phyloP scores from a whole-genome alignment of 2,888 invertebrate species.

The Drosophila seclusa region DNA sequence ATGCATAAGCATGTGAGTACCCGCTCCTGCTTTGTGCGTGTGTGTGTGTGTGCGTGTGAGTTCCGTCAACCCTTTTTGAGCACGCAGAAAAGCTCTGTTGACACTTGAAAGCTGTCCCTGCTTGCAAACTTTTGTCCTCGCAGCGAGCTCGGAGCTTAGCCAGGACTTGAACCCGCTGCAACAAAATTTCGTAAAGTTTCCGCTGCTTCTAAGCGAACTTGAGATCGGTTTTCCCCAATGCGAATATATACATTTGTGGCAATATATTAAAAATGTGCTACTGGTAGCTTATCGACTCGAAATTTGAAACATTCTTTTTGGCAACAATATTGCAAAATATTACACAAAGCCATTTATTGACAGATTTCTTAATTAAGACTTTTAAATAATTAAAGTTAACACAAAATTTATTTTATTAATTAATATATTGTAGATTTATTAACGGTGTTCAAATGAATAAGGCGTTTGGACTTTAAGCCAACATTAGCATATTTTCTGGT shows the following conservation, averaged over 20 bases:
- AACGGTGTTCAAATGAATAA: background rate
- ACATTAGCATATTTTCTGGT: background rate
- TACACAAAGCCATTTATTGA: background rate
- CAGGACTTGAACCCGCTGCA: conserved; percentile 57
- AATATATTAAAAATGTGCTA: background rate
- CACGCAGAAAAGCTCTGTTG: conserved; percentile 44
- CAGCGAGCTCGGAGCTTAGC: conserved; percentile 43
- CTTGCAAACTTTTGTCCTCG: conserved; percentile 61
- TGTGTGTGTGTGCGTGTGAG: conserved; percentile 6
- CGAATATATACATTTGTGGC: background rate
- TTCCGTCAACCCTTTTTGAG: conserved; percentile 53
- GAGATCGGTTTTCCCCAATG: conserved; percentile 25
- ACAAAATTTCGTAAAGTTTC: conserved; percentile 36
- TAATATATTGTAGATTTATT: background rate
- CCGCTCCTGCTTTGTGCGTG: background rate
- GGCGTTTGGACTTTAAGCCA: too few species aligned
- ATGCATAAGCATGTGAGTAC: background rate
- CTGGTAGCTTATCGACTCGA: background rate
- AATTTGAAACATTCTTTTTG: background rate
- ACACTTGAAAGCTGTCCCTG: conserved; percentile 66
- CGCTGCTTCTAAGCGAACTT: conserved; percentile 33
- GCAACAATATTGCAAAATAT: background rate
- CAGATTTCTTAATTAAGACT: background rate
- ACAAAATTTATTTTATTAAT: background rate
- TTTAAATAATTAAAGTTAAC: background rate